A percentile compares a stretch with the other conserved stretches of the same genome.
Conservation (phyloP, 2,888 invertebrate genomes). For the Unio pictorum region DNA sequence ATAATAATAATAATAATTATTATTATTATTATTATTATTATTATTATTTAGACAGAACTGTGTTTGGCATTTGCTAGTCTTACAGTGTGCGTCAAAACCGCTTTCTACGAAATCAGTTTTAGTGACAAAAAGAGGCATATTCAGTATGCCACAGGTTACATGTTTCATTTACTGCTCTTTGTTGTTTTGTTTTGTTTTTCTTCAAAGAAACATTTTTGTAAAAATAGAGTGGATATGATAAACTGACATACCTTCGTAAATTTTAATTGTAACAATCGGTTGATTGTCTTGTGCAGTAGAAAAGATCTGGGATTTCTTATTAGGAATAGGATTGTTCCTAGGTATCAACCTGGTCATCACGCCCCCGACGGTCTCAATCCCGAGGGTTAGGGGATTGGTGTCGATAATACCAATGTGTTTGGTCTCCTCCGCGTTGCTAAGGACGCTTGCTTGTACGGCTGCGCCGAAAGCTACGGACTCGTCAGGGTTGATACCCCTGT, state of each 20-base stretch:
- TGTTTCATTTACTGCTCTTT: too few species aligned
- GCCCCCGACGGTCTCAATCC: conserved; percentile 99
- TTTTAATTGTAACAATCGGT: conserved; percentile 97
- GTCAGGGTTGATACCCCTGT: conserved; percentile 98
- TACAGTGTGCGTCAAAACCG: too few species aligned
- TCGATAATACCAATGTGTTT: conserved; percentile 95
- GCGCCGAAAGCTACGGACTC: conserved; percentile 99
- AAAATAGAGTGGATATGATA: too few species aligned
- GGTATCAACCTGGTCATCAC: conserved; percentile 99
- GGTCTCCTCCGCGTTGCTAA: conserved; percentile 97
- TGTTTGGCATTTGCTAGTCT: too few species aligned
- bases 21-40: too few species aligned
- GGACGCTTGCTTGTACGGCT: conserved; percentile 97
- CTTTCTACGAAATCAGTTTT: too few species aligned
- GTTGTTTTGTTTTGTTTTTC: too few species aligned
- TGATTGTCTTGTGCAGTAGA: conserved; percentile 99
- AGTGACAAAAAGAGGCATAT: too few species aligned
- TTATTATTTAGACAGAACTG: too few species aligned
- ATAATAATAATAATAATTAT: too few species aligned
- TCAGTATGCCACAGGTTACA: too few species aligned
- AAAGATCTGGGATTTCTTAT: conserved; percentile 99
- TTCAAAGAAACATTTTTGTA: too few species aligned
- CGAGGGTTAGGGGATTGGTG: conserved; percentile 98
- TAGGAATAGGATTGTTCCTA: conserved; percentile 98
- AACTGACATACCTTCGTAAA: conserved; percentile 79